A percentile compares a stretch with the other conserved stretches of the same genome.
phyloP scores from a whole-genome alignment of 2,797 vertebrate genomes.

The Syngnathus acus region DNA sequence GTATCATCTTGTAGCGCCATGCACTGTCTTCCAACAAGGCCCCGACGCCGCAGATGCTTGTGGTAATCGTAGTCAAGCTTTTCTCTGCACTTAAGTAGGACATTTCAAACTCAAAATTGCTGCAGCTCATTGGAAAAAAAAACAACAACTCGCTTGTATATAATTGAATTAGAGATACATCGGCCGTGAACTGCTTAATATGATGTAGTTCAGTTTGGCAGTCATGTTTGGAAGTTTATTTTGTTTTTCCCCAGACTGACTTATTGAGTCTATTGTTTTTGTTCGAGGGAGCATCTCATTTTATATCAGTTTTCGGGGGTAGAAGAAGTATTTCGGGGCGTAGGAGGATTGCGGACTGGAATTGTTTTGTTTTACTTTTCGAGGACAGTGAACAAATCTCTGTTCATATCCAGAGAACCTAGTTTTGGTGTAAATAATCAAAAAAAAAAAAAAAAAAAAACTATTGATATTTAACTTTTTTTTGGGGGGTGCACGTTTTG shows the following conservation, averaged over 20 bases:
- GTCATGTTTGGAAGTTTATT: constrained; percentile 16
- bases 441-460: constrained; percentile 24
- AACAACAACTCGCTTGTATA: neutral
- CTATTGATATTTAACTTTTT: constrained; percentile 65
- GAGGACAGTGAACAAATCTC: constrained; percentile 46
- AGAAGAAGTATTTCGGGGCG: constrained; percentile 26
- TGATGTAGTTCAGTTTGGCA: constrained; percentile 10
- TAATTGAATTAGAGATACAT: constrained; percentile 22
- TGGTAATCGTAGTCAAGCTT: neutral
- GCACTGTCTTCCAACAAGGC: constrained; percentile 7
- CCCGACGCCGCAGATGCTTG: neutral
- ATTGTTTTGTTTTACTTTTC: constrained; percentile 25
- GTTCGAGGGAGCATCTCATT: constrained; percentile 34
- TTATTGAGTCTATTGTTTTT: constrained; percentile 14
- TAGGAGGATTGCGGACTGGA: constrained; percentile 37
- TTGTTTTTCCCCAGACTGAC: neutral
- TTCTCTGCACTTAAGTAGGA: neutral
- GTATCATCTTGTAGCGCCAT: constrained; percentile 1
- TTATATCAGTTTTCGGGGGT: constrained; percentile 6
- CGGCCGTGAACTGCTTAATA: constrained; percentile 34
- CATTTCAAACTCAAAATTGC: neutral
- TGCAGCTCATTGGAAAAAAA: neutral
- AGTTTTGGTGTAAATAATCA: constrained; percentile 64
- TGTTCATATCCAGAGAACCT: constrained; percentile 53
- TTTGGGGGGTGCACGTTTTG: constrained; percentile 68